Percentiles rank a stretch among this genome's conserved stretches.
These are phyloP conservation scores for Adrianichthys oophorus DNA, from an alignment of 2,797 vertebrate species.

Conservation along the genomic window DNA sequence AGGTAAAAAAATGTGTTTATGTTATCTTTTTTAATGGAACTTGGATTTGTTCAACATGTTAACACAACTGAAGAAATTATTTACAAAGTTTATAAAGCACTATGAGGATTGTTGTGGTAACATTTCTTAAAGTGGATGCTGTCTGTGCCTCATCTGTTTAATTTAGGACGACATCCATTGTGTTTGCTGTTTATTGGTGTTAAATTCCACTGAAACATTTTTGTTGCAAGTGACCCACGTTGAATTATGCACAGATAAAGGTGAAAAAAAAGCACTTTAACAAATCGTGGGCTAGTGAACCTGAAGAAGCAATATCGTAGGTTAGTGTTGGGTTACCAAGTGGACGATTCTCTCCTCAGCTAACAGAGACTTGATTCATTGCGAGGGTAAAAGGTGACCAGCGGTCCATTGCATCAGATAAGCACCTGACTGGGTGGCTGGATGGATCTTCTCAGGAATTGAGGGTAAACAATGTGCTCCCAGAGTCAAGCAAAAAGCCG, in stretches of 20 bases:
- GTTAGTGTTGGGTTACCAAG: slow-evolving; percentile 64
- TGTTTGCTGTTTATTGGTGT: slow-evolving; percentile 1
- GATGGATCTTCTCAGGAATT: slow-evolving; percentile 42
- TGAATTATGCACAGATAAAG: slow-evolving; percentile 5
- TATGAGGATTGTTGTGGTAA: slow-evolving; percentile 36
- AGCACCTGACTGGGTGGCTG: slow-evolving; percentile 67
- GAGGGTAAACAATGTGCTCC: slow-evolving; percentile 66
- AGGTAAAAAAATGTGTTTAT: slow-evolving; percentile 68
- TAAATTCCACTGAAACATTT: slow-evolving; percentile 20
- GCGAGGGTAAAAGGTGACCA: slow-evolving; percentile 70
- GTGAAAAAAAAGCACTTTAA: slow-evolving; percentile 24
- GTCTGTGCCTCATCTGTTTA: slow-evolving; percentile 55
- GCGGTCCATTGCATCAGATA: slow-evolving; percentile 80
- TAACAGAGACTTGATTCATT: slow-evolving; percentile 70
- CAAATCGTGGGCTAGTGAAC: slow-evolving; percentile 42
- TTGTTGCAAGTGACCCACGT: slow-evolving; percentile 1
- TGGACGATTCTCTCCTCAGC: slow-evolving; percentile 53
- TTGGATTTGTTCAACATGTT: slow-evolving; percentile 72
- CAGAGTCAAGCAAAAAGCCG: slow-evolving; percentile 52
- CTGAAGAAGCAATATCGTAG: slow-evolving; percentile 46
- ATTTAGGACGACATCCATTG: slow-evolving; percentile 24
- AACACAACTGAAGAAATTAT: slow-evolving; percentile 70
- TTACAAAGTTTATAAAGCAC: slow-evolving; percentile 57
- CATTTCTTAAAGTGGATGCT: slow-evolving; percentile 50
- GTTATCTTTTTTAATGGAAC: slow-evolving; percentile 72